Evolutionary conservation across 2,888 invertebrate species (phyloP).

Genomic region (Cyclophora punctaria): DNA sequence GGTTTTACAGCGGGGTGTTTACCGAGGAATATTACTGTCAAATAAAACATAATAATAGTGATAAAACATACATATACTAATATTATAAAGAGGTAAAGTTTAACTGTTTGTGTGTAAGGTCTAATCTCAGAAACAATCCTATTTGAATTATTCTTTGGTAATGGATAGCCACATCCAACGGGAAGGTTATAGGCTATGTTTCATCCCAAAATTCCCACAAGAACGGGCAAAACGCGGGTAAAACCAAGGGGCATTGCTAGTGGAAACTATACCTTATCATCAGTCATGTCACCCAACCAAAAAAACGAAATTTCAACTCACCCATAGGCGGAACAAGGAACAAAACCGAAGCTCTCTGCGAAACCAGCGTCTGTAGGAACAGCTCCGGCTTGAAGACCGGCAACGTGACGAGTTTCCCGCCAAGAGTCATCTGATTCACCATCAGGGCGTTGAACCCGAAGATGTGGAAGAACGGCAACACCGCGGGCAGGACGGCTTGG

Average conservation of each 20-base stretch:
- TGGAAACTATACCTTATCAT: too few relatives aligned
- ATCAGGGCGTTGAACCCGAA: constrained; percentile 83
- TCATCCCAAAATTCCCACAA: too few relatives aligned
- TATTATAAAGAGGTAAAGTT: background rate
- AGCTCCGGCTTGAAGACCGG: constrained; percentile 84
- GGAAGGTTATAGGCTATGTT: too few relatives aligned
- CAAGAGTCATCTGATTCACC: constrained; percentile 74
- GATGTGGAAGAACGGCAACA: constrained; percentile 89
- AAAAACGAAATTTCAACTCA: constrained; percentile 38
- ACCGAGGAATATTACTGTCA: constrained; percentile 80
- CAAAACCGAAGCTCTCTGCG: constrained; percentile 76
- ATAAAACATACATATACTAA: background rate
- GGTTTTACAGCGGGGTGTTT: constrained; percentile 78
- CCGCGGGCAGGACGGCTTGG: constrained; percentile 78
- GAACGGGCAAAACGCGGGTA: too few relatives aligned
- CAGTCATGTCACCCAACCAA: too few relatives aligned
- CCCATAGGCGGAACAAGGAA: constrained; percentile 88
- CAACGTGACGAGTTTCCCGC: constrained; percentile 80
- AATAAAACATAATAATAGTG: constrained; percentile 26
- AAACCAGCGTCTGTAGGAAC: constrained; percentile 78
- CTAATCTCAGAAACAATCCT: too few relatives aligned
- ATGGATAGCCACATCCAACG: too few relatives aligned
- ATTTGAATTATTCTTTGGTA: too few relatives aligned
- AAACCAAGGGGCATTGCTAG: too few relatives aligned
- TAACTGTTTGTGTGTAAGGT: too few relatives aligned